Percentiles rank a stretch among this genome's conserved stretches.
Conservation (phyloP, 2,888 invertebrate species). For the Platerodrilus igneus region DNA sequence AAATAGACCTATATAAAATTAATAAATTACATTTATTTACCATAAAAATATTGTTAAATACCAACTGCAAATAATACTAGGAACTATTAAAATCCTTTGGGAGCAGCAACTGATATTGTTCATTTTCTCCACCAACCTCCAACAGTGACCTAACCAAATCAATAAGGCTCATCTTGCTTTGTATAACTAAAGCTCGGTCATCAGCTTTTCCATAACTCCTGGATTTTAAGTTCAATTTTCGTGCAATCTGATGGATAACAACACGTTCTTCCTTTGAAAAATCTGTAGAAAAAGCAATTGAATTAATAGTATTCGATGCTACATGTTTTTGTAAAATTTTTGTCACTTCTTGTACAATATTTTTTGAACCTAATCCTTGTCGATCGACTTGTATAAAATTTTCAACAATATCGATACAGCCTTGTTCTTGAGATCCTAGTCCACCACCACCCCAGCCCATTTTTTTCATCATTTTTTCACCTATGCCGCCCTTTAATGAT, state of each 20-base stretch:
- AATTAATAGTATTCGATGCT: constrained; percentile 10
- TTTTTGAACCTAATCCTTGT: constrained; percentile 15
- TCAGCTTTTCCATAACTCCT: constrained; percentile 14
- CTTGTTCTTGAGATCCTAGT: constrained; percentile 17
- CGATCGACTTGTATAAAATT: constrained; percentile 13
- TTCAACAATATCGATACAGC: constrained; percentile 10
- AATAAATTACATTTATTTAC: too few species aligned
- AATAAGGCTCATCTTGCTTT: constrained; percentile 11
- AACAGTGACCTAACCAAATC: constrained; percentile 13
- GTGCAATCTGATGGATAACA: constrained; percentile 14
- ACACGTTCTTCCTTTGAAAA: constrained; percentile 17
- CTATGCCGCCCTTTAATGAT: constrained; percentile 14
- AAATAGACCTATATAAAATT: too few species aligned
- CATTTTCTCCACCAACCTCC: constrained; percentile 16
- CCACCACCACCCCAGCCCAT: constrained; percentile 22
- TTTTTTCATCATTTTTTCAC: constrained; percentile 15
- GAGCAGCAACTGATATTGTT: constrained; percentile 14
- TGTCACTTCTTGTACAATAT: constrained; percentile 12
- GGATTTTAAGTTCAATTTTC: constrained; percentile 11
- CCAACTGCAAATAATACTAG: too few species aligned
- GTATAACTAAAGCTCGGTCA: constrained; percentile 14
- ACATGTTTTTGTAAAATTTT: constrained; percentile 12
- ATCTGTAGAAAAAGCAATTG: constrained; percentile 15
- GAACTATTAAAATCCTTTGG: constrained; percentile 10
- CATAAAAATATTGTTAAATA: too few species aligned